Percentiles rank a stretch among this genome's conserved stretches.
Evolutionary conservation across 2,888 invertebrate species (phyloP).

Genomic region (Drosophila kanekoi): DNA sequence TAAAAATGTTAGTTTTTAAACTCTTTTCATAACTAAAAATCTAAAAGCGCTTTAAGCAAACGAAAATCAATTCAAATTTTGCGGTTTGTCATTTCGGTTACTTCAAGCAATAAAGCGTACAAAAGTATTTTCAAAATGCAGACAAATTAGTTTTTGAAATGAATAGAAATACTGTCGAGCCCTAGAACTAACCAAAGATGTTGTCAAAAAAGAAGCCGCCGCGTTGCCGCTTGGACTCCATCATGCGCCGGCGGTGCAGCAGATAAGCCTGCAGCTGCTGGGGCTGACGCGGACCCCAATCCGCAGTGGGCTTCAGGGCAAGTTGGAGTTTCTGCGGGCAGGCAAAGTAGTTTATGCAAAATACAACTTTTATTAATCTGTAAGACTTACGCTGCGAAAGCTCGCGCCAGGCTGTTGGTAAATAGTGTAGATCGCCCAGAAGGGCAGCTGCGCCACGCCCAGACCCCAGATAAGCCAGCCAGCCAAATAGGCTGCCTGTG

Average conservation of each 20-base stretch:
- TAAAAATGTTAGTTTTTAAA: conserved; percentile 33
- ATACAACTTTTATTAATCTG: rapidly evolving
- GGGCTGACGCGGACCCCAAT: conserved; percentile 83
- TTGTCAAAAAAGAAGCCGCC: conserved; percentile 74
- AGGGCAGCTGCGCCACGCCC: conserved; percentile 86
- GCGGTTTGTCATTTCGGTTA: conserved; percentile 39
- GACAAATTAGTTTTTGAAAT: neutral
- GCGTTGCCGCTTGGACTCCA: conserved; percentile 34
- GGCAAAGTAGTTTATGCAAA: neutral
- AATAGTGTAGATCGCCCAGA: conserved; percentile 83
- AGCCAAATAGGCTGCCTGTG: conserved; percentile 86
- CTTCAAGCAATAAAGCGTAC: conserved; percentile 58
- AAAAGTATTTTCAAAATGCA: conserved; percentile 37
- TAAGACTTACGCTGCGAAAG: conserved; percentile 47
- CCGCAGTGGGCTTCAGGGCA: conserved; percentile 75
- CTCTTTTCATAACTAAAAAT: conserved; percentile 59
- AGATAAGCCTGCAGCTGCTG: conserved; percentile 85
- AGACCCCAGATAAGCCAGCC: conserved; percentile 86
- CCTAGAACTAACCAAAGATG: conserved; percentile 76
- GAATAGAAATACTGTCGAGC: neutral
- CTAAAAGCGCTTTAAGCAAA: conserved; percentile 51
- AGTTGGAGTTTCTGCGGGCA: conserved; percentile 79
- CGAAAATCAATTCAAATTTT: conserved; percentile 30
- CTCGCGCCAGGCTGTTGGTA: conserved; percentile 78
- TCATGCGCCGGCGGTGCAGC: conserved; percentile 57